Evolutionary conservation across 2,888 invertebrate genomes (phyloP).

Genomic region (Eristalis arbustorum): DNA sequence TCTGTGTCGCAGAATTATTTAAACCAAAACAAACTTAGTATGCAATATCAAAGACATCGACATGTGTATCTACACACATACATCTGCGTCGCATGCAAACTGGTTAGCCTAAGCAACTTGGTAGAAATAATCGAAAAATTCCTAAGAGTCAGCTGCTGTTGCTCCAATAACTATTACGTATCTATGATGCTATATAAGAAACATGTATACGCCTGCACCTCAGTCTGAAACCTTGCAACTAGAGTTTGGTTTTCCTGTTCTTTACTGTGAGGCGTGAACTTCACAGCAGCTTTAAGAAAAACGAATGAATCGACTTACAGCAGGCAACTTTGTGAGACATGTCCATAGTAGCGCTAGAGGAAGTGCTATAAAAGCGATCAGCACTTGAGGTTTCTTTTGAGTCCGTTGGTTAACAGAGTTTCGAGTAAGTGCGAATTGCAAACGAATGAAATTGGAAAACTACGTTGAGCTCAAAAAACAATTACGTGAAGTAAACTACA

Average conservation of each 20-base stretch:
- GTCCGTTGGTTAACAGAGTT: constrained; percentile 80
- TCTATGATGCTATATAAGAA: constrained; percentile 35
- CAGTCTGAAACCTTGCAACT: constrained; percentile 42
- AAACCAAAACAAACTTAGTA: neutral
- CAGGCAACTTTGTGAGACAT: constrained; percentile 46
- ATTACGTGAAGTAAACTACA: constrained; percentile 30
- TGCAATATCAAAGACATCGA: neutral
- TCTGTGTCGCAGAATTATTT: neutral
- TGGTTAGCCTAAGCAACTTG: constrained; percentile 42
- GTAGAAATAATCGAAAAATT: constrained; percentile 32
- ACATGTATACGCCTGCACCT: constrained; percentile 43
- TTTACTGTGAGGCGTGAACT: constrained; percentile 58
- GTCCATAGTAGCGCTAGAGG: constrained; percentile 60
- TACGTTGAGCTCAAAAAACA: constrained; percentile 41
- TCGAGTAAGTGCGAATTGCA: constrained; percentile 78
- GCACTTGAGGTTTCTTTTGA: constrained; percentile 79
- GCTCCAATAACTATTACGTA: constrained; percentile 36
- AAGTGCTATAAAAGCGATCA: constrained; percentile 79
- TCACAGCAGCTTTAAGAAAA: constrained; percentile 36
- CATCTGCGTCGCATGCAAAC: constrained; percentile 32
- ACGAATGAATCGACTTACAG: constrained; percentile 44
- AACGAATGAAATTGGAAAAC: constrained; percentile 64
- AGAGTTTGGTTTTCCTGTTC: constrained; percentile 47
- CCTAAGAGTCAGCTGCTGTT: constrained; percentile 24
- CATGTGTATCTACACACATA: neutral